Evolutionary conservation across 2,888 invertebrate species (phyloP), one percentile per base, ranked within the genome.

Genomic region (Monoplex corrugatus): DNA sequence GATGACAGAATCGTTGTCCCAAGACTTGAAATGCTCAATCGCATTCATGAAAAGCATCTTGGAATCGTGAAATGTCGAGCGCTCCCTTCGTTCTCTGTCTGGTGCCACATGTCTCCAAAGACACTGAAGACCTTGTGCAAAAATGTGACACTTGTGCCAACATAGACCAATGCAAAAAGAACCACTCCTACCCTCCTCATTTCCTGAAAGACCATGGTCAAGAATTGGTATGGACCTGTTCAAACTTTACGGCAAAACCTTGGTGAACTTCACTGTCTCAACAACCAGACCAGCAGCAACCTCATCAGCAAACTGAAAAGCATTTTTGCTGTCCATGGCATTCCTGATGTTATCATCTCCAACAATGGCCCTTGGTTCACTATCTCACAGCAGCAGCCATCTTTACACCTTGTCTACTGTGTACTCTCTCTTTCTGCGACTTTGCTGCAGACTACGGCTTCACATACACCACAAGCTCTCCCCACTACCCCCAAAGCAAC

Each of bases 171-270:
- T 32, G 0, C 40, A n/a, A 1, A 87, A 57, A 32, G 87, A 87
- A 80, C 80, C 80, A 13, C 57, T 87, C 1, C 87, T 87, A 8
- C 87, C 87, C 2, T 87, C 80, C 23, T 80, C 78, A 32, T 87
- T 87, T 40, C 87, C 87, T 8, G 44, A 87, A 35, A 35, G 82
- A 80, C 87, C 87, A 8, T 87, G 78, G 87, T 80, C 87, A 0
- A 32, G 86, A 50, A 32, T 89, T 19, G 78, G 72, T 0, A 75
- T 40, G 57, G 89, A 89, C 38, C 63, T 89, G n/a, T 50, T 89
- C 16, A 50, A 89, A 3, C n/a, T 83, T 2, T 2, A 50, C 1
- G 80, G 80, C 50, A 80, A 50, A 38, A 45, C 50, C 35, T 78
- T 35, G 40, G 1, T 89, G 89, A 89, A 85, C 10, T 82, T 16